phyloP scores from a whole-genome alignment of 2,888 invertebrate genomes.

The Xanthia togata region DNA sequence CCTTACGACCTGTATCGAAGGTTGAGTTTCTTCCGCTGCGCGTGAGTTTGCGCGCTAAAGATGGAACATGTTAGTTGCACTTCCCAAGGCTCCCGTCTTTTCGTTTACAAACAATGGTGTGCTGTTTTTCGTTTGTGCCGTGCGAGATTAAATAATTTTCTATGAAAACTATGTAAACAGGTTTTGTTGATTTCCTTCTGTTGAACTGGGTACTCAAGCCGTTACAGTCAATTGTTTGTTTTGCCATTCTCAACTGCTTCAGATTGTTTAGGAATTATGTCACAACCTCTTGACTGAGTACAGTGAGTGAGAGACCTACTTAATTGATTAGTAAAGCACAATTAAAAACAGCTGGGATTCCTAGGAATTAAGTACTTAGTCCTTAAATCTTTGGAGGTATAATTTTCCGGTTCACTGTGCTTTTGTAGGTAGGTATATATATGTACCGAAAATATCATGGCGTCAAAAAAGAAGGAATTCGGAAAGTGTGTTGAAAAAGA shows the following conservation, averaged over 20 bases:
- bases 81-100: conserved; percentile 82
- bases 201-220: conserved; percentile 55
- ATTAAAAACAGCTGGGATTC: neutral
- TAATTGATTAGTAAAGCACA: neutral
- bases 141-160: conserved; percentile 85
- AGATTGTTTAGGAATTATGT: conserved; percentile 23
- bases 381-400: neutral
- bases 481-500: neutral
- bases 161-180: conserved; percentile 79
- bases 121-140: conserved; percentile 83
- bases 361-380: neutral
- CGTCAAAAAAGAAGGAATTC: neutral
- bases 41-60: conserved; percentile 71
- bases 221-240: conserved; percentile 42
- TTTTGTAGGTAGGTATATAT: neutral
- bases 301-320: too few species aligned
- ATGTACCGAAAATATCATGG: neutral
- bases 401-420: neutral
- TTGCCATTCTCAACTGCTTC: conserved; percentile 21
- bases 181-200: conserved; percentile 69
- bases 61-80: conserved; percentile 85
- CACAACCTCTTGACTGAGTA: neutral
- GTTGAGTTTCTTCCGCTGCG: conserved; percentile 68
- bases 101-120: conserved; percentile 86
- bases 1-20: conserved; percentile 43